A percentile compares a stretch with the other conserved stretches of the same genome.
phyloP scores from a whole-genome alignment of 35 echinoderm and acorn worm genomes.

The Heliocidaris tuberculata region DNA sequence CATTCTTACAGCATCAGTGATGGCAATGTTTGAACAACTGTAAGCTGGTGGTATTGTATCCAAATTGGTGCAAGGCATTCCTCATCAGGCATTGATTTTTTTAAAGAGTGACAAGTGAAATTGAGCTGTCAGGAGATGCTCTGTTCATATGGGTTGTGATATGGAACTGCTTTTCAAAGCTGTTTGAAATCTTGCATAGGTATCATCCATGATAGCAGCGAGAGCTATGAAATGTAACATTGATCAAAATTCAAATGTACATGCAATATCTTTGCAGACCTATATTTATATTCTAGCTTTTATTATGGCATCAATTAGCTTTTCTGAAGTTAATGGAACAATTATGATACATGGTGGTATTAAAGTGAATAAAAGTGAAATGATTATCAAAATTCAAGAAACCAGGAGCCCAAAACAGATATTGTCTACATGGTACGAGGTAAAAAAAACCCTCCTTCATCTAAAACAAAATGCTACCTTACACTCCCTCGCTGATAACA shows the following conservation, averaged over 20 bases:
- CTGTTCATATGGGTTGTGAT: not conserved
- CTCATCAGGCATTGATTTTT: not conserved
- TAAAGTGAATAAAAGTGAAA: too few relatives aligned
- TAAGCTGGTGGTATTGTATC: slow-evolving; percentile 1
- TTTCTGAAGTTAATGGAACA: too few relatives aligned
- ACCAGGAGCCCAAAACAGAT: too few relatives aligned
- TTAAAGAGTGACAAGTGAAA: not conserved
- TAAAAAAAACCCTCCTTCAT: not conserved
- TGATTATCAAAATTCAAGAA: too few relatives aligned
- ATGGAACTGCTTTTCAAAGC: not conserved
- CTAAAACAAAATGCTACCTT: not conserved
- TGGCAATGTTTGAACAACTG: not conserved
- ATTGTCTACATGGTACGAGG: not conserved
- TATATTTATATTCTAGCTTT: too few relatives aligned
- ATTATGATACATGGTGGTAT: too few relatives aligned
- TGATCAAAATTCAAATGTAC: too few relatives aligned
- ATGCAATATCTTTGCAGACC: too few relatives aligned
- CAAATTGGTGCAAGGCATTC: not conserved
- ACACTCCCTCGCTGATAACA: not conserved
- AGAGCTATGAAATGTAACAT: too few relatives aligned
- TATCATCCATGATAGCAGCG: too few relatives aligned
- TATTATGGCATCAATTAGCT: too few relatives aligned
- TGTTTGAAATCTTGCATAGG: too few relatives aligned
- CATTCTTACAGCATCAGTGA: not conserved
- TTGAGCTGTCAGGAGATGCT: not conserved